Percentiles rank a stretch among this genome's conserved stretches.
phyloP scores from a whole-genome alignment of 2,888 invertebrate genomes.

The Tipula vernalis region DNA sequence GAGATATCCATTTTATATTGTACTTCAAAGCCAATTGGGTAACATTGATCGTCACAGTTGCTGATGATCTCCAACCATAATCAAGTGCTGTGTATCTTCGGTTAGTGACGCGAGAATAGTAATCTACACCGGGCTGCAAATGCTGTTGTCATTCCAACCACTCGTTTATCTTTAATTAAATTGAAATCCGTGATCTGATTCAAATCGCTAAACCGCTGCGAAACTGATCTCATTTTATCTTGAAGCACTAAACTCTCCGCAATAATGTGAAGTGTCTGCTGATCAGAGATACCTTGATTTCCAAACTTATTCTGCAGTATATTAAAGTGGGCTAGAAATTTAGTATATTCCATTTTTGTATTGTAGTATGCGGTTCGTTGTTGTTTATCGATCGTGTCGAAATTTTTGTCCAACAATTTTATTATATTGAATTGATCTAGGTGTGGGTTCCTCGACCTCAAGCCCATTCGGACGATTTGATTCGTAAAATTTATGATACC shows the following conservation, averaged over 20 bases:
- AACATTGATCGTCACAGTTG: constrained; percentile 58
- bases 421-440: constrained; percentile 41
- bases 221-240: background rate
- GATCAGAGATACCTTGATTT: too few species aligned
- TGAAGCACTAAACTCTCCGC: background rate
- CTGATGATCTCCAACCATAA: constrained; percentile 76
- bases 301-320: too few species aligned
- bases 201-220: constrained; percentile 39
- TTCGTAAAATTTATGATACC: constrained; percentile 46
- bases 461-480: constrained; percentile 54
- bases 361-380: constrained; percentile 26
- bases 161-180: constrained; percentile 39
- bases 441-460: constrained; percentile 47
- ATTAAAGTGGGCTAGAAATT: constrained; percentile 1
- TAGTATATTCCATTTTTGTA: constrained; percentile 24
- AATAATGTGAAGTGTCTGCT: too few species aligned
- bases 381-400: constrained; percentile 18
- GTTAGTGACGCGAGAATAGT: constrained; percentile 62
- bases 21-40: constrained; percentile 51
- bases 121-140: constrained; percentile 56
- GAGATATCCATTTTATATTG: constrained; percentile 64
- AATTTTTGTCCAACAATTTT: background rate
- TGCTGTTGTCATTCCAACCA: constrained; percentile 67
- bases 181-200: constrained; percentile 44
- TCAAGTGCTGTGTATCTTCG: constrained; percentile 59